phyloP scores from a whole-genome alignment of 1,140 invertebrate genomes.

The Euwallacea similis region DNA sequence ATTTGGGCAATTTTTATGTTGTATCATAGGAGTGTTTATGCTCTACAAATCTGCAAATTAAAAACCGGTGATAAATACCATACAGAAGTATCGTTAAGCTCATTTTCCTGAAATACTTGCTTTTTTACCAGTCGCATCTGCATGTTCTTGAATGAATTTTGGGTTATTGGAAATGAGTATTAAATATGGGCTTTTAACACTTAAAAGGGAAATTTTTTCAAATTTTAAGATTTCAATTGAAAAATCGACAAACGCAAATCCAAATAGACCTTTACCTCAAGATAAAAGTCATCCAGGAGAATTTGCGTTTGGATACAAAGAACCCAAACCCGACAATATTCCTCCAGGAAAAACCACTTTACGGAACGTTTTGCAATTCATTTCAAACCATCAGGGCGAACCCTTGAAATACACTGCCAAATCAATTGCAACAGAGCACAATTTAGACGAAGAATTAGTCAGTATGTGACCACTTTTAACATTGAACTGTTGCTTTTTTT shows the following conservation, averaged over 20 bases:
- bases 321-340: slow-evolving; percentile 60
- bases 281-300: slow-evolving; percentile 50
- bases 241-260: slow-evolving; percentile 33
- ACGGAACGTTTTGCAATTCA: slow-evolving; percentile 60
- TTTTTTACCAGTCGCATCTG: too few relatives aligned
- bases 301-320: slow-evolving; percentile 61
- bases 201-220: too few relatives aligned
- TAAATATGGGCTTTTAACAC: too few relatives aligned
- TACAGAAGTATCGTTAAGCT: too few relatives aligned
- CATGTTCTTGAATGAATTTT: too few relatives aligned
- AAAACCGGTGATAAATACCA: too few relatives aligned
- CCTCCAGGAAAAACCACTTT: slow-evolving; percentile 59
- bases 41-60: too few relatives aligned
- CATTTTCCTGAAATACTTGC: too few relatives aligned
- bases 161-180: too few relatives aligned
- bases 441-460: slow-evolving; percentile 63
- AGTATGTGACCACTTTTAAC: slow-evolving; percentile 51
- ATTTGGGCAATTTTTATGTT: too few relatives aligned
- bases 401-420: slow-evolving; percentile 59
- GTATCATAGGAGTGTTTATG: too few relatives aligned
- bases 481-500: too few relatives aligned
- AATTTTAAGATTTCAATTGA: neutral
- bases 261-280: slow-evolving; percentile 55
- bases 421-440: slow-evolving; percentile 67
- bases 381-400: slow-evolving; percentile 63